phyloP scores from a whole-genome alignment of 2,113 vertebrate species.

The Paracanthobrama guichenoti region DNA sequence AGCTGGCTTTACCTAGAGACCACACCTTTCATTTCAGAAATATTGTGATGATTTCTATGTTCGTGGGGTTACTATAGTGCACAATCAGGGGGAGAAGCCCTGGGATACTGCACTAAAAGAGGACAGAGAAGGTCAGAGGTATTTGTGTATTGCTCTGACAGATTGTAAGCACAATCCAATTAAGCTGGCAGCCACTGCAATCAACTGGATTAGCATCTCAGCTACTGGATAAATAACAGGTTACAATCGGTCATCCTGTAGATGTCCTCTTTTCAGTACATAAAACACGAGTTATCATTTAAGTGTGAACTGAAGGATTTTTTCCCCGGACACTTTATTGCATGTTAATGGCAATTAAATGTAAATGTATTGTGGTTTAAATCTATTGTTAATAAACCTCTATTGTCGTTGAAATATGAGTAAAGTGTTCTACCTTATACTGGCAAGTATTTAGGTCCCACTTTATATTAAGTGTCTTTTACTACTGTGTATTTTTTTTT shows the following conservation, averaged over 20 bases:
- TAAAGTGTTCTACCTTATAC: not conserved
- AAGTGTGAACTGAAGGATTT: no score
- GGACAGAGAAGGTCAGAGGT: constrained; percentile 53
- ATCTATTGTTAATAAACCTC: not conserved
- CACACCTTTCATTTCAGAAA: not conserved
- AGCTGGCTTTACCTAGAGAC: not conserved
- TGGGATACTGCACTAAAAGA: constrained; percentile 7
- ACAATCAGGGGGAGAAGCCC: not conserved
- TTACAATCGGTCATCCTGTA: constrained; percentile 43
- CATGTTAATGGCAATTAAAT: not conserved
- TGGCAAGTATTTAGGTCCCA: not conserved
- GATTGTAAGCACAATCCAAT: constrained; percentile 61
- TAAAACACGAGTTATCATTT: not conserved
- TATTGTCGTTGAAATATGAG: not conserved
- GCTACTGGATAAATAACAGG: constrained; percentile 54
- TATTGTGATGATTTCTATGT: not conserved
- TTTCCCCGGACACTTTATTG: not conserved
- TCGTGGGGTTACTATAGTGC: constrained; percentile 31
- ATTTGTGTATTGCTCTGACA: constrained; percentile 54
- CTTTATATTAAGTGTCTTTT: no score
- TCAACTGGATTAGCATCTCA: constrained; percentile 58
- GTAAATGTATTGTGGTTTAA: not conserved
- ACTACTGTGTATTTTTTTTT: no score
- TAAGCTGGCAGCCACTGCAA: constrained; percentile 55
- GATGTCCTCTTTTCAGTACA: constrained; percentile 4